Percentiles rank a stretch among this genome's conserved stretches.
Evolutionary conservation across 1,140 invertebrate species (phyloP).

Genomic region (Drosophila seguyi): DNA sequence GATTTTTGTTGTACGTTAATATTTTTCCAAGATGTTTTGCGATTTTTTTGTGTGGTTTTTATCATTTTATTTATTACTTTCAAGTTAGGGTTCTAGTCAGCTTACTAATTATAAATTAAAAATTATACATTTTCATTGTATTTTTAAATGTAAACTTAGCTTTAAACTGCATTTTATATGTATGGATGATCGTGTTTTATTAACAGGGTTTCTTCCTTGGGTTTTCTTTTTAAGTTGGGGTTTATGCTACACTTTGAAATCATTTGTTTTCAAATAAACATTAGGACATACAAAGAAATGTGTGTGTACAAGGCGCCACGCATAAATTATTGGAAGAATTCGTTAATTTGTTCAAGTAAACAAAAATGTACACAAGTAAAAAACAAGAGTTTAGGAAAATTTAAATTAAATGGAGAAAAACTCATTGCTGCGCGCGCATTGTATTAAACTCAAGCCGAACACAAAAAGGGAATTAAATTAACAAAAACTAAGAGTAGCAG

Average conservation of each 20-base stretch:
- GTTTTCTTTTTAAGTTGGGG: conserved; percentile 7
- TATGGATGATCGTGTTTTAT: conserved; percentile 56
- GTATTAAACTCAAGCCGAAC: conserved; percentile 65
- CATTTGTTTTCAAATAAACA: conserved; percentile 47
- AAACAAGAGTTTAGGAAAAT: conserved; percentile 16
- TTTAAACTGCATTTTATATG: conserved; percentile 61
- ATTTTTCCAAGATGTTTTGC: conserved; percentile 51
- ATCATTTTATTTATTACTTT: conserved; percentile 25
- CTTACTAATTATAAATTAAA: conserved; percentile 72
- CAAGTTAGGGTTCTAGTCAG: conserved; percentile 56
- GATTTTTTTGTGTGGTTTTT: conserved; percentile 52
- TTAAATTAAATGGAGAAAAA: conserved; percentile 30
- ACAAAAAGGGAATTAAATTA: conserved; percentile 80
- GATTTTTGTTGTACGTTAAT: conserved; percentile 40
- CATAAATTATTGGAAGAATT: conserved; percentile 66
- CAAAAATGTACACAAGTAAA: conserved; percentile 69
- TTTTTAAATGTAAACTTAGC: conserved; percentile 70
- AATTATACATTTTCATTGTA: conserved; percentile 70
- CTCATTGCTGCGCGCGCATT: conserved; percentile 57
- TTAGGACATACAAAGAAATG: conserved; percentile 64
- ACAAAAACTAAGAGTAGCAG: conserved; percentile 77
- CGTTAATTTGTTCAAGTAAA: conserved; percentile 55
- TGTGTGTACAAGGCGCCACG: conserved; percentile 61
- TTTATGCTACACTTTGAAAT: conserved; percentile 60
- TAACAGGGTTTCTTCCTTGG: conserved; percentile 52